phyloP scores from a whole-genome alignment of 2,888 invertebrate genomes.

The Acleris holmiana region DNA sequence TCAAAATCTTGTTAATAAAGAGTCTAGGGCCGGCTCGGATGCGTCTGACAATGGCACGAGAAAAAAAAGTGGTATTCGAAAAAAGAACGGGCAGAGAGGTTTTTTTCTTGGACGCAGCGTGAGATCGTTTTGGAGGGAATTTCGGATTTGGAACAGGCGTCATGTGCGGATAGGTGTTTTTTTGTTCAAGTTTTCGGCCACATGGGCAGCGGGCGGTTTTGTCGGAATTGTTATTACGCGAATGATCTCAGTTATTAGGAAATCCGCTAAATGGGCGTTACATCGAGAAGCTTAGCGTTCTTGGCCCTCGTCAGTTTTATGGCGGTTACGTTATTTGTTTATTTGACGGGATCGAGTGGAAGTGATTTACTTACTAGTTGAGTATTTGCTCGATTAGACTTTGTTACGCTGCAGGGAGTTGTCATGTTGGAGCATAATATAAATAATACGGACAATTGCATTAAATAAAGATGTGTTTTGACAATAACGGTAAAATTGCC shows the following conservation, averaged over 20 bases:
- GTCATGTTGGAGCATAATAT: neutral
- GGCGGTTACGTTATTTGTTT: slow-evolving; percentile 57
- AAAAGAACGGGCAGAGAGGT: slow-evolving; percentile 63
- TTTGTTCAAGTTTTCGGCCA: slow-evolving; percentile 54
- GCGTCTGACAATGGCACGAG: slow-evolving; percentile 53
- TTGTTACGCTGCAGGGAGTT: slow-evolving; percentile 2
- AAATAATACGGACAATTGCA: neutral
- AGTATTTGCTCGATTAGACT: slow-evolving; percentile 12
- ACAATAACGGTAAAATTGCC: no score
- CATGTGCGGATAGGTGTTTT: slow-evolving; percentile 56
- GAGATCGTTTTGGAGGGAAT: slow-evolving; percentile 80
- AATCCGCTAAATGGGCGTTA: slow-evolving; percentile 64
- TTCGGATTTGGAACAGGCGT: slow-evolving; percentile 72
- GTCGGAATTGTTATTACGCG: slow-evolving; percentile 63
- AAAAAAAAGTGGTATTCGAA: slow-evolving; percentile 66
- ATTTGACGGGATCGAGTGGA: slow-evolving; percentile 55
- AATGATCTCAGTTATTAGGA: slow-evolving; percentile 58
- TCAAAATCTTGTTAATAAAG: slow-evolving; percentile 84
- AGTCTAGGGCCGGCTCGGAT: slow-evolving; percentile 64
- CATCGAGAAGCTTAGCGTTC: slow-evolving; percentile 50
- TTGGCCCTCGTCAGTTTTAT: slow-evolving; percentile 54
- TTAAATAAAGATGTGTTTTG: slow-evolving; percentile 1
- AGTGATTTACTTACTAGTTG: slow-evolving; percentile 38
- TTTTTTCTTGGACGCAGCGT: slow-evolving; percentile 77
- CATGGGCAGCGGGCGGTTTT: slow-evolving; percentile 57